These are phyloP conservation scores for Pholis gunnellus DNA, from an alignment of 2,113 vertebrate genomes.

Conservation along the genomic window DNA sequence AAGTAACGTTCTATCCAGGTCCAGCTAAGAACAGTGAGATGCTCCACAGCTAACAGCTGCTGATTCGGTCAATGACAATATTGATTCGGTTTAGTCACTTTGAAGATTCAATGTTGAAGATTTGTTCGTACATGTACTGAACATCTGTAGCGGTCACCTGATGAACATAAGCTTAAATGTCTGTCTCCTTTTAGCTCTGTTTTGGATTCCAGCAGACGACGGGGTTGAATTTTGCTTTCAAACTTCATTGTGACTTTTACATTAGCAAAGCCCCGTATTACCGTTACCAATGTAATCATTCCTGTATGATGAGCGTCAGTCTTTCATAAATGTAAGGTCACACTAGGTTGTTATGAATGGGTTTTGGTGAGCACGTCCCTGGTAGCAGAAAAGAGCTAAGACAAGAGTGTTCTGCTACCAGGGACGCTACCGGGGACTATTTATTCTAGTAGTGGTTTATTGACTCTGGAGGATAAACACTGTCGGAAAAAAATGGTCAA, in stretches of 20 bases:
- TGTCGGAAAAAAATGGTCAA: background rate
- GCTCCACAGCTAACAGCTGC: too few species aligned
- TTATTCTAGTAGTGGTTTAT: too few species aligned
- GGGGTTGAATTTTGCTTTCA: background rate
- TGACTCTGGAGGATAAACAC: conserved; percentile 32
- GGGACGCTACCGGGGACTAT: too few species aligned
- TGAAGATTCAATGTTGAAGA: background rate
- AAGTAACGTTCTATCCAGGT: too few species aligned
- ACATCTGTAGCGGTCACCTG: too few species aligned
- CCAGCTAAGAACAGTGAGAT: too few species aligned
- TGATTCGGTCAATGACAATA: too few species aligned
- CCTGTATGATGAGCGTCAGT: background rate
- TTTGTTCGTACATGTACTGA: background rate
- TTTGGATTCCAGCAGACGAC: background rate
- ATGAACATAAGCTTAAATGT: too few species aligned
- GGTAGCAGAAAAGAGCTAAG: too few species aligned
- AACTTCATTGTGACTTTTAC: background rate
- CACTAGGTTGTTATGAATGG: background rate
- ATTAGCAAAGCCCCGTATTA: background rate
- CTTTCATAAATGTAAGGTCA: background rate
- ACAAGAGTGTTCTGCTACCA: too few species aligned
- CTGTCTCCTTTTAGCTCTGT: background rate
- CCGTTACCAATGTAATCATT: background rate
- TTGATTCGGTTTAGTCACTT: background rate
- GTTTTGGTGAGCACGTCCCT: background rate